Evolutionary conservation across 2,888 invertebrate genomes (phyloP).

Genomic region (Caenorhabditis virilis): DNA sequence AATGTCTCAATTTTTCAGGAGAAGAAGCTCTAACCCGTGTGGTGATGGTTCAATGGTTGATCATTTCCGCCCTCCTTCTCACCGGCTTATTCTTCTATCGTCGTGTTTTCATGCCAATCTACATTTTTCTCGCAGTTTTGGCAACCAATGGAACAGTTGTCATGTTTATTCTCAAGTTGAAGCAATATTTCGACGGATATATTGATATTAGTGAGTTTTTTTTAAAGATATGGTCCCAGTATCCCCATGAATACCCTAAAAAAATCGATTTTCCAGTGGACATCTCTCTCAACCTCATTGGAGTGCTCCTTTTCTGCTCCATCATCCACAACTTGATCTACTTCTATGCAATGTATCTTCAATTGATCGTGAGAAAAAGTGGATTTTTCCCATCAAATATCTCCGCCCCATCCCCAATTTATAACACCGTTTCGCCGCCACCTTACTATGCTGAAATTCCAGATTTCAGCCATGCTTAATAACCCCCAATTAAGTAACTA

Average conservation of each 20-base stretch:
- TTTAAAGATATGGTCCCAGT: too few species aligned
- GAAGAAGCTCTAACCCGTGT: slow-evolving; percentile 18
- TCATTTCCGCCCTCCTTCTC: slow-evolving; percentile 12
- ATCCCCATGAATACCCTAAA: too few species aligned
- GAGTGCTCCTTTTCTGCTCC: slow-evolving; percentile 18
- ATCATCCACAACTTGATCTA: slow-evolving; percentile 27
- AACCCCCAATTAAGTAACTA: too few species aligned
- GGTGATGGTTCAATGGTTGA: slow-evolving; percentile 27
- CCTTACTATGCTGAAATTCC: too few species aligned
- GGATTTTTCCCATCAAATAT: too few species aligned
- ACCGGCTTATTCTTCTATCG: slow-evolving; percentile 10
- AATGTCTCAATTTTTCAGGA: too few species aligned
- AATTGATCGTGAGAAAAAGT: too few species aligned
- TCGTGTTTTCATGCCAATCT: slow-evolving; percentile 31
- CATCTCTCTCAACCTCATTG: slow-evolving; percentile 19
- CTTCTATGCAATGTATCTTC: slow-evolving; percentile 21
- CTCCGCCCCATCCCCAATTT: too few species aligned
- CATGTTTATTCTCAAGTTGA: slow-evolving; percentile 22
- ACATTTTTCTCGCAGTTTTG: slow-evolving; percentile 28
- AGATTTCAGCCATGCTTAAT: too few species aligned
- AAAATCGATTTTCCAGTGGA: slow-evolving; percentile 16
- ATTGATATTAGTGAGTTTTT: slow-evolving; percentile 7
- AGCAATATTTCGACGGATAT: slow-evolving; percentile 16
- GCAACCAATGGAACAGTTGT: slow-evolving; percentile 35
- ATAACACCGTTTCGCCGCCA: too few species aligned